Conservation (phyloP, 1,140 invertebrate genomes). For the Parapsyche elsis region DNA sequence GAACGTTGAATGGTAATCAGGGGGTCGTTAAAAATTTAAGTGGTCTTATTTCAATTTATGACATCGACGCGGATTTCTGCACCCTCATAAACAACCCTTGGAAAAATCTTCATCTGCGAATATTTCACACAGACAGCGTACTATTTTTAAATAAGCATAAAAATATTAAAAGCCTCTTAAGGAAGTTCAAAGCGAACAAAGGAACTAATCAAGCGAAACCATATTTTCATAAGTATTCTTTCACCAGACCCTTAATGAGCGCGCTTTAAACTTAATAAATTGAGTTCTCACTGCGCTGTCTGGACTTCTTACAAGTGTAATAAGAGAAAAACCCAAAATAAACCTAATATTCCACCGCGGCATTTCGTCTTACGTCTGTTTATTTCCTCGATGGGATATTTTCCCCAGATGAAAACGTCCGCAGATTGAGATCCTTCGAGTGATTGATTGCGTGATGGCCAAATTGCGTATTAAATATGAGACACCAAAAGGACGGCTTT, state of each 20-base stretch:
- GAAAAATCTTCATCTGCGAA: not conserved
- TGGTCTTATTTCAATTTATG: conserved; percentile 31
- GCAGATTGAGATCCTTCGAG: not conserved
- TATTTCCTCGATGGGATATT: no score
- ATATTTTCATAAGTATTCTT: conserved; percentile 41
- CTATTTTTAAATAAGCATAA: no score
- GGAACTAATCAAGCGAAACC: conserved; percentile 35
- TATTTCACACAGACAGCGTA: no score
- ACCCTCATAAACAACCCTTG: not conserved
- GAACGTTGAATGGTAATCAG: conserved; percentile 14
- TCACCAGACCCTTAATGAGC: conserved; percentile 12
- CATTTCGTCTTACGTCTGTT: no score
- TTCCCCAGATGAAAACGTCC: no score
- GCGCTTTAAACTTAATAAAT: conserved; percentile 42
- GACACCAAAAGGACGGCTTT: not conserved
- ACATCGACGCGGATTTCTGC: conserved; percentile 18
- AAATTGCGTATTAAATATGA: not conserved
- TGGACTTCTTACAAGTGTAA: not conserved
- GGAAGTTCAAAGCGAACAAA: conserved; percentile 8
- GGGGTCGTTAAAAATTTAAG: conserved; percentile 35
- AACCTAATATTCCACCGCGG: not conserved
- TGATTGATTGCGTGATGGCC: not conserved
- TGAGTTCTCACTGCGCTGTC: conserved; percentile 12
- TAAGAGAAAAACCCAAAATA: not conserved
- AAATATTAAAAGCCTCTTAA: no score